These are phyloP conservation scores for Phataginus tetradactyla DNA, from an alignment of 2,797 vertebrate genomes.

Conservation along the genomic window DNA sequence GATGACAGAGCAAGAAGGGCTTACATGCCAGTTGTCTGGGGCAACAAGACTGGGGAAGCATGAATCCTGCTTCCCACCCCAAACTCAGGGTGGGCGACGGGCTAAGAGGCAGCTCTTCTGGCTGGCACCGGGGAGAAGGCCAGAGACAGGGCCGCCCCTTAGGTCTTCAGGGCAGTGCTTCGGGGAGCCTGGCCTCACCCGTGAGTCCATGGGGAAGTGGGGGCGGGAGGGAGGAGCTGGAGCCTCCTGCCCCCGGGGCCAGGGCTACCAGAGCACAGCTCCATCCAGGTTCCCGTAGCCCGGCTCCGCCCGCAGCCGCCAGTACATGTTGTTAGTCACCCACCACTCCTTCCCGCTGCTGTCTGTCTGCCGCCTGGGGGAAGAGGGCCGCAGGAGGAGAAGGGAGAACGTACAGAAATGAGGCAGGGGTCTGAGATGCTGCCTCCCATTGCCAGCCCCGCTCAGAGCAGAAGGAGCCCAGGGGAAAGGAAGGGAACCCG, in stretches of 20 bases:
- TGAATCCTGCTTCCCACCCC: not conserved
- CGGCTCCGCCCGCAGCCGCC: constrained; percentile 91
- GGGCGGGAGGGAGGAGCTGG: constrained; percentile 25
- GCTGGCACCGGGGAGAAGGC: constrained; percentile 63
- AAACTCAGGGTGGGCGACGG: not conserved
- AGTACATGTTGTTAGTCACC: constrained; percentile 92
- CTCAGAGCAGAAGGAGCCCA: not conserved
- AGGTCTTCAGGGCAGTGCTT: not conserved
- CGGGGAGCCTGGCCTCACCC: not conserved
- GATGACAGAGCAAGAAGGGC: constrained; percentile 34
- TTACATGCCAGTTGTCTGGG: constrained; percentile 56
- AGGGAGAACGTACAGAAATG: fast-evolving
- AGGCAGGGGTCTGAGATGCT: not conserved
- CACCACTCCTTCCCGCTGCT: constrained; percentile 90
- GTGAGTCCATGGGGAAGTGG: not conserved
- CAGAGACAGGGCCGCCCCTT: constrained; percentile 6
- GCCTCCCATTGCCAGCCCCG: not conserved
- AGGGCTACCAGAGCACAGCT: constrained; percentile 92
- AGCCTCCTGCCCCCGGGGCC: constrained; percentile 46
- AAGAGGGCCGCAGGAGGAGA: fast-evolving
- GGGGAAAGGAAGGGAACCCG: not conserved
- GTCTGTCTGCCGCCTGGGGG: constrained; percentile 88
- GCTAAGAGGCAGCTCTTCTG: constrained; percentile 52
- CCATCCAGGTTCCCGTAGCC: constrained; percentile 91
- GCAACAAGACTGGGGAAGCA: constrained; percentile 52